These are phyloP conservation scores for Aporophyla nigra DNA, from an alignment of 2,888 invertebrate species.

Conservation along the genomic window DNA sequence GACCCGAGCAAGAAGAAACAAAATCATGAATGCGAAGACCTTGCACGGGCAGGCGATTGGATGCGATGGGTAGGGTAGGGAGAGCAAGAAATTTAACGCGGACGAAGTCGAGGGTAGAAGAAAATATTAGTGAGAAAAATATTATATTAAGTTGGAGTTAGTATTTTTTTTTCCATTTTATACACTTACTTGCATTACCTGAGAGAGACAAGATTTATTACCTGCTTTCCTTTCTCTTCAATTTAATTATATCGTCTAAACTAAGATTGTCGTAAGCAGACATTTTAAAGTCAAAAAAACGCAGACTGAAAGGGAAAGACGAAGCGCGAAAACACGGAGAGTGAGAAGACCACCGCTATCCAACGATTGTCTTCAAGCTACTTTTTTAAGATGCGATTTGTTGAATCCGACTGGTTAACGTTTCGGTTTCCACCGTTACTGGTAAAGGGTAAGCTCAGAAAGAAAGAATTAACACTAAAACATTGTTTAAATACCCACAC, in stretches of 20 bases:
- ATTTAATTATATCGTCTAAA: constrained; percentile 88
- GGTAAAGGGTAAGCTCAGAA: too few relatives aligned
- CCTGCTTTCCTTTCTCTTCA: constrained; percentile 81
- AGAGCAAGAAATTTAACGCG: too few relatives aligned
- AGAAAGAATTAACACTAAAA: too few relatives aligned
- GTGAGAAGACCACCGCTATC: background rate
- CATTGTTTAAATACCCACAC: too few relatives aligned
- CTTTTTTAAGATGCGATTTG: background rate
- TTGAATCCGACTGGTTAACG: background rate
- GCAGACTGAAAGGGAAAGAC: background rate
- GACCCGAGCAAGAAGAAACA: too few relatives aligned
- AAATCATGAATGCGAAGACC: too few relatives aligned
- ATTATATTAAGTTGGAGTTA: background rate
- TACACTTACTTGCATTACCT: background rate
- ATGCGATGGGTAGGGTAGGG: too few relatives aligned
- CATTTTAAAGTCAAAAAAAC: constrained; percentile 69
- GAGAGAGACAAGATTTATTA: background rate
- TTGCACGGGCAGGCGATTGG: too few relatives aligned
- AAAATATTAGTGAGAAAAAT: background rate
- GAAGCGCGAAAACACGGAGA: constrained; percentile 4
- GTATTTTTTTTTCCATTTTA: background rate
- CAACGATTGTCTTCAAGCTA: background rate
- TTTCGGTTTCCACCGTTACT: background rate
- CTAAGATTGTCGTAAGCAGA: constrained; percentile 85
- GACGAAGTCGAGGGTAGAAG: too few relatives aligned